Base-by-base conservation (phyloP, 2,113 vertebrate genomes). In the Thinocorus orbignyianus region DNA sequence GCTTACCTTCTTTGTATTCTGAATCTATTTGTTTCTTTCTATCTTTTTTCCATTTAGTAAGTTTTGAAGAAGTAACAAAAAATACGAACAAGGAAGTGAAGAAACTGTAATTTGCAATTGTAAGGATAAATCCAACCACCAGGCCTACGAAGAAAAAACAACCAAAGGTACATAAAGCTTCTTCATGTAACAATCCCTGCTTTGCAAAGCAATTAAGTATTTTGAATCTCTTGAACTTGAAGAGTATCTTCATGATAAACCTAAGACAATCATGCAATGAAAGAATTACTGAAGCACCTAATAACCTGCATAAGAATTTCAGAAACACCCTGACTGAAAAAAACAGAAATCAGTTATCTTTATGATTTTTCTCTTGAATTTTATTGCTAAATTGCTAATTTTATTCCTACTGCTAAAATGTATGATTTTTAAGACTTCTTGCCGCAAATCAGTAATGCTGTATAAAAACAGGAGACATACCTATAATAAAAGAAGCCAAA, bases 101-200 rank as follows among this genome's bases (percentile, higher is more conserved):
- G 98, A 99, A 99, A 97, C 99, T 99, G 90, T 97, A 98, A 98
- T 99, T 99, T 93, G 99, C 99, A 97, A 99, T 98, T 28, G 98
- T 99, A 92, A 99, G 96, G 96, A 99, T 98, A 92, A 99, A 99
- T 58, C 99, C 99, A 70, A 99, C 99, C 86, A 99, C 97, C 31
- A 99, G 92, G 17, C 98, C 99, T 99, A 96, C 5, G 54, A 97
- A 58, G 28, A 60, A 78, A 46, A 96, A 52, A 95, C 52, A 22
- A 88, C 41, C 41, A 41, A 15, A 90, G 44, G n/a, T 11, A 71
- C 10, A 28, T 62, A 9, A 90, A 88, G 55, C 86, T 95, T 72
- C 35, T 93, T 24, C 44, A 68, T 4, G 26, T n/a, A 84, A 61
- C 35, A 94, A 58, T 23, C 6, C 7, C 44, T 49, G 28, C n/a